These are phyloP conservation scores for Mercenaria mercenaria DNA, from an alignment of 1,140 invertebrate species.

Conservation along the genomic window DNA sequence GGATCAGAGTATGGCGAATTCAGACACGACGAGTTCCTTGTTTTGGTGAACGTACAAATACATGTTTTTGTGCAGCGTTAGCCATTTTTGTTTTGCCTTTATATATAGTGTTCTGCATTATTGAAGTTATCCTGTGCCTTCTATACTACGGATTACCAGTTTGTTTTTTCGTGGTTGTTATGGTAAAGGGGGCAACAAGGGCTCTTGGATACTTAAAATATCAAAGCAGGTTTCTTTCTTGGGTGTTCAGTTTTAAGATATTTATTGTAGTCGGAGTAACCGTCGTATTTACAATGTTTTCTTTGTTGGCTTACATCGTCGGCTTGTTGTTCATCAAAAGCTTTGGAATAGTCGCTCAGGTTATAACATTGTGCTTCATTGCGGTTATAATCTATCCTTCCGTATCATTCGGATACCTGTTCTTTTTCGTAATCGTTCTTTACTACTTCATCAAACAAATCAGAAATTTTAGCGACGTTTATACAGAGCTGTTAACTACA, in stretches of 20 bases:
- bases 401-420: too few relatives aligned
- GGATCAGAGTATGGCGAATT: neutral
- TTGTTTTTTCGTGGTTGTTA: slow-evolving; percentile 10
- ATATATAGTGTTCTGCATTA: neutral
- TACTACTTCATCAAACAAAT: slow-evolving; percentile 8
- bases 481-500: neutral
- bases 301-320: neutral
- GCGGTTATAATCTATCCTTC: too few relatives aligned
- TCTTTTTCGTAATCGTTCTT: slow-evolving; percentile 23
- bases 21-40: neutral
- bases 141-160: slow-evolving; percentile 32
- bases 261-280: neutral
- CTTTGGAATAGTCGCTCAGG: neutral
- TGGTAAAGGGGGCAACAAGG: neutral
- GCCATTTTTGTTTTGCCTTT: neutral
- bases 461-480: slow-evolving; percentile 13
- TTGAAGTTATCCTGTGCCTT: neutral
- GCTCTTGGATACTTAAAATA: neutral
- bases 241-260: too few relatives aligned
- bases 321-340: neutral
- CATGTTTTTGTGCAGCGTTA: neutral
- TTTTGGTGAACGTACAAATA: too few relatives aligned
- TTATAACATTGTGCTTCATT: slow-evolving; percentile 4
- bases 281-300: neutral
- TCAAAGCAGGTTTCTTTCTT: too few relatives aligned